A percentile compares a stretch with the other conserved stretches of the same genome.
Conservation (phyloP, 2,888 invertebrate species). For the Apodemia mormo region DNA sequence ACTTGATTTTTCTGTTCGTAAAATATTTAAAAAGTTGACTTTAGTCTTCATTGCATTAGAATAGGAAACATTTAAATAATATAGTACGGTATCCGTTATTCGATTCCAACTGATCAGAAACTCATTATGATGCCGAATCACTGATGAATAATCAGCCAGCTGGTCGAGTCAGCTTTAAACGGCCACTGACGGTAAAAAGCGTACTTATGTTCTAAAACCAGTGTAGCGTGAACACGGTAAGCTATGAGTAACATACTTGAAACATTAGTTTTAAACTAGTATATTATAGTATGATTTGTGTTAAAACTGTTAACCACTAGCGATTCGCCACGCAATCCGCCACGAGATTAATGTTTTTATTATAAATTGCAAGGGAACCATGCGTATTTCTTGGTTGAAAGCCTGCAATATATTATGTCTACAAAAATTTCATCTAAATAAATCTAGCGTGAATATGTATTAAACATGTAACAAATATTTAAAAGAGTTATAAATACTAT, state of each 20-base stretch:
- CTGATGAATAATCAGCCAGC: background rate
- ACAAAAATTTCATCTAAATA: background rate
- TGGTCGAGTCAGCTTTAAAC: background rate
- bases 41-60: too few relatives aligned
- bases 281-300: background rate
- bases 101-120: background rate
- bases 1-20: too few relatives aligned
- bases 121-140: background rate
- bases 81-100: background rate
- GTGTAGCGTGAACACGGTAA: background rate
- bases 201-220: background rate
- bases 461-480: too few relatives aligned
- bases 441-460: background rate
- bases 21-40: too few relatives aligned
- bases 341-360: background rate
- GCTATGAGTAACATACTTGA: background rate
- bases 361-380: background rate
- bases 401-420: background rate
- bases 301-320: background rate
- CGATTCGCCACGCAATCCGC: slow-evolving; percentile 1
- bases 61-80: background rate
- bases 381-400: background rate
- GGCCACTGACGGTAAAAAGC: slow-evolving; percentile 9
- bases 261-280: background rate
- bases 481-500: too few relatives aligned